Evolutionary conservation across 2,797 vertebrate species (phyloP), one percentile per base, ranked within the genome.

Genomic region (Rhynchotus rufescens): DNA sequence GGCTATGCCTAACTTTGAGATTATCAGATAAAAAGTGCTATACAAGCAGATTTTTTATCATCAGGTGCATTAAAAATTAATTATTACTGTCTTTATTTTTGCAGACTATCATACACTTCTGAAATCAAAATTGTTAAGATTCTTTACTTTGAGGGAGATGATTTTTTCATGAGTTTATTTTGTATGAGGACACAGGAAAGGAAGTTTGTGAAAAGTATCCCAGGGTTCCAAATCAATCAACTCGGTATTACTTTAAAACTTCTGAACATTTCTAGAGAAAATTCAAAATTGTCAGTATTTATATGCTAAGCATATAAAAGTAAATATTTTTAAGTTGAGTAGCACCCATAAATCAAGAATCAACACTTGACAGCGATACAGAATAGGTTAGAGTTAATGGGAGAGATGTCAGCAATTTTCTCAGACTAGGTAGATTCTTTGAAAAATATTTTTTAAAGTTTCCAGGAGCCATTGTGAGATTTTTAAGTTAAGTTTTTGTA

Each of bases 161-260:
- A 64, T 5, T 25, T 86, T 72, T 80, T 86, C 49, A 56, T 5
- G 3, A n/a, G n/a, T 81, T 69, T 4, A 26, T 47, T 66, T 75
- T 75, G 3, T 75, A 23, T 68, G 83, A 59, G 64, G 64, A 79
- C 45, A 51, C 4, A 4, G n/a, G 44, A 62, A 84, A 91, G 22
- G 52, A 65, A 88, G 42, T 62, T 52, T 75, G 64, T 76, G 77
- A 74, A 79, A 5, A 51, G 32, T 6, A 59, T 25, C 47, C 73
- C 73, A 56, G 34, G 60, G 42, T 78, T 92, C 61, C 30, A 78
- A 86, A 88, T 80, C 76, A 88, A 75, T 16, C 61, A 93, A 52
- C 32, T 62, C 49, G 25, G 67, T 32, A 38, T 65, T 66, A n/a
- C 84, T 76, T 40, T 68, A 75, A 80, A 80, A 30, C 68, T 86